Percentiles rank a stretch among this genome's conserved stretches.
These are phyloP conservation scores for Brotula barbata DNA, from an alignment of 2,797 vertebrate genomes.

Conservation along the genomic window DNA sequence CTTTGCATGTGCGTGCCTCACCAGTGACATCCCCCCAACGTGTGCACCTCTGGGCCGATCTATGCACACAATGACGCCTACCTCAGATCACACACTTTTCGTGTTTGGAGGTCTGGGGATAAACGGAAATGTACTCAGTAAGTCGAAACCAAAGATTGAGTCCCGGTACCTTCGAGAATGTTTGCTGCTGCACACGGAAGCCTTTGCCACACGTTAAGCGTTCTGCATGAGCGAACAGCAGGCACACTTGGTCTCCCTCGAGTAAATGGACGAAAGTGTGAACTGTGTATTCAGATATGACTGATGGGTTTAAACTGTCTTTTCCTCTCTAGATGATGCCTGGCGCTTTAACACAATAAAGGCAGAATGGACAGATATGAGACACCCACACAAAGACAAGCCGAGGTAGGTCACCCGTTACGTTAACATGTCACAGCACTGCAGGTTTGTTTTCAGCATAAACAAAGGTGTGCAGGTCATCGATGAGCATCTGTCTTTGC, in stretches of 20 bases:
- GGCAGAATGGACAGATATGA: conserved; percentile 84
- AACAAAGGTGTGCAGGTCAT: no score
- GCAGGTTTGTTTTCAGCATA: no score
- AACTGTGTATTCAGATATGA: background rate
- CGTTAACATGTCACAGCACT: no score
- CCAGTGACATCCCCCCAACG: conserved; percentile 52
- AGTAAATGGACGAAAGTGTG: background rate
- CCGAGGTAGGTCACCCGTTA: conserved; percentile 82
- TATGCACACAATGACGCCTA: conserved; percentile 89
- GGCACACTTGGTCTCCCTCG: no score
- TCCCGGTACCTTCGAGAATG: background rate
- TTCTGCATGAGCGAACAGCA: no score
- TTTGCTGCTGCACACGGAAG: background rate
- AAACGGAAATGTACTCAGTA: conserved; percentile 87
- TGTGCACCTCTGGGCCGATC: conserved; percentile 84
- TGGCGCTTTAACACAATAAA: conserved; percentile 86
- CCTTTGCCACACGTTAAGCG: background rate
- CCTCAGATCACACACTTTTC: conserved; percentile 85
- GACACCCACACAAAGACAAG: conserved; percentile 84
- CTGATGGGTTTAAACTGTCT: no score
- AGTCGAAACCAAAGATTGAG: conserved; percentile 58
- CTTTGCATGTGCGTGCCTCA: conserved; percentile 1
- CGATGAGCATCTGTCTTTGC: no score
- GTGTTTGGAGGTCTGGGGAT: conserved; percentile 89
- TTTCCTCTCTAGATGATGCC: conserved; percentile 82